Percentiles rank a stretch among this genome's conserved stretches.
Evolutionary conservation across 2,888 invertebrate species (phyloP).

Genomic region (Ochropleura plecta): DNA sequence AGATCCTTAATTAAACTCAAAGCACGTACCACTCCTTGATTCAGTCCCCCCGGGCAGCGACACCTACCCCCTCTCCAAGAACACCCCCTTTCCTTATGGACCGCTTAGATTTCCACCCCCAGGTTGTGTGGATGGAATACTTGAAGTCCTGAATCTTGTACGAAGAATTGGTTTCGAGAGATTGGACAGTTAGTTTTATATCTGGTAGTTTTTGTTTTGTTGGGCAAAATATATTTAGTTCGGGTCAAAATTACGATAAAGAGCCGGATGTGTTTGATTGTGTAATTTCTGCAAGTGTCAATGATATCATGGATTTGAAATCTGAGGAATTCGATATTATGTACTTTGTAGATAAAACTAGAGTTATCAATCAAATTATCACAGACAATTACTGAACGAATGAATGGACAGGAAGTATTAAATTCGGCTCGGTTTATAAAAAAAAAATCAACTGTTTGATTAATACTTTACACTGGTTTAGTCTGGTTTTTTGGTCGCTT

Average conservation of each 20-base stretch:
- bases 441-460: neutral
- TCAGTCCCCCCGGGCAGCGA: slow-evolving; percentile 85
- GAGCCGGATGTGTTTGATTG: neutral
- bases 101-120: slow-evolving; percentile 90
- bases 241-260: neutral
- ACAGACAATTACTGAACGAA: slow-evolving; percentile 8
- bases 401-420: slow-evolving; percentile 8
- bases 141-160: slow-evolving; percentile 89
- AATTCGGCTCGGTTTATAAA: neutral
- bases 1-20: slow-evolving; percentile 89
- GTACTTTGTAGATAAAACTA: neutral
- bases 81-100: slow-evolving; percentile 87
- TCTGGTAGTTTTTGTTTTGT: slow-evolving; percentile 73
- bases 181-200: slow-evolving; percentile 85
- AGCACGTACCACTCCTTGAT: slow-evolving; percentile 90
- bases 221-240: slow-evolving; percentile 1
- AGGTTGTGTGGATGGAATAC: slow-evolving; percentile 89
- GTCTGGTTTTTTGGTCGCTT: neutral
- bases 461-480: neutral
- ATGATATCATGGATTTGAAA: slow-evolving; percentile 3
- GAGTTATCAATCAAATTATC: slow-evolving; percentile 30
- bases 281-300: neutral
- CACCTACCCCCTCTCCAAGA: slow-evolving; percentile 71
- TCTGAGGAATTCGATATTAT: slow-evolving; percentile 11
- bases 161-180: slow-evolving; percentile 88